A percentile compares a stretch with the other conserved stretches of the same genome.
These are phyloP conservation scores for Eurosta solidaginis DNA, from an alignment of 1,140 invertebrate species.

Conservation along the genomic window DNA sequence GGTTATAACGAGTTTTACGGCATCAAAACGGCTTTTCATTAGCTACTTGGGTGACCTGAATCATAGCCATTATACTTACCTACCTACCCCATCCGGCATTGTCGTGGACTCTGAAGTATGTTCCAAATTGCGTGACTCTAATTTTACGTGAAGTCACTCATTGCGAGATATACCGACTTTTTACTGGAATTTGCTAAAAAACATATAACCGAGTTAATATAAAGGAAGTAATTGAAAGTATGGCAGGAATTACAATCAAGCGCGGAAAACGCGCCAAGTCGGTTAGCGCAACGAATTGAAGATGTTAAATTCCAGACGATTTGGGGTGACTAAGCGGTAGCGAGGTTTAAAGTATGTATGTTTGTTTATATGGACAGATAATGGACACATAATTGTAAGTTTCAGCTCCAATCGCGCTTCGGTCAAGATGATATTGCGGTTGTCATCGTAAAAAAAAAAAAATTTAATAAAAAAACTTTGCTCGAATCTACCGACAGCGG, in stretches of 20 bases:
- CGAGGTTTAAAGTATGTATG: not conserved
- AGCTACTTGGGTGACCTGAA: too few species aligned
- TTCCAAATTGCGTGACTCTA: too few species aligned
- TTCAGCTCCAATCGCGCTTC: not conserved
- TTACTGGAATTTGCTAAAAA: too few species aligned
- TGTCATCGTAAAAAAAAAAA: constrained; percentile 14
- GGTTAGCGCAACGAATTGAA: constrained; percentile 11
- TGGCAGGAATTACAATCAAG: constrained; percentile 15
- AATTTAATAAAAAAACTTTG: too few species aligned
- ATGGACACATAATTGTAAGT: not conserved
- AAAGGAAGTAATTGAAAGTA: constrained; percentile 6
- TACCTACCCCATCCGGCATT: too few species aligned
- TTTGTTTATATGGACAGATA: not conserved
- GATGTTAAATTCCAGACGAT: constrained; percentile 18
- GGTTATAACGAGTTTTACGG: too few species aligned
- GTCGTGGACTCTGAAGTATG: too few species aligned
- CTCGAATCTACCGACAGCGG: not conserved
- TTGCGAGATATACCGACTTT: too few species aligned
- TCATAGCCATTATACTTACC: too few species aligned
- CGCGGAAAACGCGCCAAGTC: not conserved
- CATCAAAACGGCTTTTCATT: too few species aligned
- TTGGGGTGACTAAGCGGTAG: constrained; percentile 13
- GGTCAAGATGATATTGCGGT: constrained; percentile 5
- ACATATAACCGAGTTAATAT: too few species aligned
- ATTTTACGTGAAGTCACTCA: too few species aligned